These are phyloP conservation scores for Aphodius granarius DNA, from an alignment of 2,888 invertebrate species.

Conservation along the genomic window DNA sequence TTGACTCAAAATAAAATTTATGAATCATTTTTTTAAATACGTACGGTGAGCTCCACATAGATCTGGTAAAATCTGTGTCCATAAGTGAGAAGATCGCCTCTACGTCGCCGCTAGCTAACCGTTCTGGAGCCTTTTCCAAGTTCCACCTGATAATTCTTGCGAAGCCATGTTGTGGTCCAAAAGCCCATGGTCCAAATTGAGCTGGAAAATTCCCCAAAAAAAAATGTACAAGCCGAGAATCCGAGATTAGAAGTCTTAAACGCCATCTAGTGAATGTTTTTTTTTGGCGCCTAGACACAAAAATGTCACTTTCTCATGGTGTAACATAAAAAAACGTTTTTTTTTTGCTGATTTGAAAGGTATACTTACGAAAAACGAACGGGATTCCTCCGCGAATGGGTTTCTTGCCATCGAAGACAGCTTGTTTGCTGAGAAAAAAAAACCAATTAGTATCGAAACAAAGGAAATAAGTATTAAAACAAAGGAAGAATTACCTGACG, in stretches of 20 bases:
- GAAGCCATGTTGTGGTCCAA: constrained; percentile 96
- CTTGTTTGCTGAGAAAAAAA: constrained; percentile 78
- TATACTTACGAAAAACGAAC: constrained; percentile 92
- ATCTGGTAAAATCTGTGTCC: constrained; percentile 90
- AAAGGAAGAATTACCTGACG: constrained; percentile 72
- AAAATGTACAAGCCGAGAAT: neutral
- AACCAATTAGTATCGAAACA: constrained; percentile 2
- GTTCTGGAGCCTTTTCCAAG: constrained; percentile 84
- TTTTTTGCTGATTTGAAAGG: neutral
- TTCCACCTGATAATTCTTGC: constrained; percentile 92
- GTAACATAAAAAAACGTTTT: neutral
- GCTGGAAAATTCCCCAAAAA: constrained; percentile 59
- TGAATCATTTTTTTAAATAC: constrained; percentile 44
- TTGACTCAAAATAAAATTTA: too few species aligned
- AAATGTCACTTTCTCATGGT: neutral
- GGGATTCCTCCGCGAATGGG: constrained; percentile 96
- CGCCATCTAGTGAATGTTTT: too few species aligned
- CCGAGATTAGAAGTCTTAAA: neutral
- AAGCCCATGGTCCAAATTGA: constrained; percentile 93
- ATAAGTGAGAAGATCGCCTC: constrained; percentile 90
- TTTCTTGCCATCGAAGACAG: constrained; percentile 94
- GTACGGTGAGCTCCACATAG: constrained; percentile 93
- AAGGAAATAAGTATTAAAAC: neutral
- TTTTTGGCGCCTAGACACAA: neutral
- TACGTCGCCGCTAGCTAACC: constrained; percentile 87